Percentiles rank a stretch among this genome's conserved stretches.
These are phyloP conservation scores for Zaprionus lachaisei DNA, from an alignment of 1,140 invertebrate genomes.

Conservation along the genomic window DNA sequence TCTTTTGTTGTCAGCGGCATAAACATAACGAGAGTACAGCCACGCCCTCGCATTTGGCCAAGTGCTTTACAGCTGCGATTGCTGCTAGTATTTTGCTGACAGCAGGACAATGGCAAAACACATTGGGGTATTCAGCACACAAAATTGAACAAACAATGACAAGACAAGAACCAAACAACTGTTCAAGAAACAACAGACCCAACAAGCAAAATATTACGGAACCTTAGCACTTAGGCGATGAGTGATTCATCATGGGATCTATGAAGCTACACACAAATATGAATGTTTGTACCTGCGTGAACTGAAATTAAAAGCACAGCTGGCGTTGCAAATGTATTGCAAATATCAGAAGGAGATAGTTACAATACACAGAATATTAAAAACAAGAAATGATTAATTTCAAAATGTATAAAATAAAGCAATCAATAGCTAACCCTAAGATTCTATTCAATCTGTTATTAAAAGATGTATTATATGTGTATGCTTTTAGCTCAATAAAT, in stretches of 20 bases:
- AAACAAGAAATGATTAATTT: not conserved
- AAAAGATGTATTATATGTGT: no score
- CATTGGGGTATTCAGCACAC: conserved; percentile 73
- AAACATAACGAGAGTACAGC: conserved; percentile 57
- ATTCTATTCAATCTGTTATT: no score
- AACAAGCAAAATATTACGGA: conserved; percentile 46
- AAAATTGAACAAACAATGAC: conserved; percentile 81
- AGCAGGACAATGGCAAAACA: conserved; percentile 76
- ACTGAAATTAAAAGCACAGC: not conserved
- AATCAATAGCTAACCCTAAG: no score
- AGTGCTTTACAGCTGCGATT: conserved; percentile 50
- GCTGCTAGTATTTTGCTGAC: conserved; percentile 73
- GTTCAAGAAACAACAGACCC: conserved; percentile 1
- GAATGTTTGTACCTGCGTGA: not conserved
- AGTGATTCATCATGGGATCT: not conserved
- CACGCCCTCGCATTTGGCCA: conserved; percentile 21
- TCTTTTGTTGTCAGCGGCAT: conserved; percentile 80
- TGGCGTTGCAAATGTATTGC: no score
- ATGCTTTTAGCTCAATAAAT: no score
- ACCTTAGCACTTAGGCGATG: conserved; percentile 1
- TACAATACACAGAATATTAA: no score
- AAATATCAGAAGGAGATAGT: not conserved
- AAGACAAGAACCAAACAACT: conserved; percentile 57
- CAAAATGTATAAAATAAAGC: not conserved
- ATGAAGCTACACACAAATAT: not conserved